Base-by-base conservation (phyloP, 2,113 vertebrate species). In the Nerophis ophidion region DNA sequence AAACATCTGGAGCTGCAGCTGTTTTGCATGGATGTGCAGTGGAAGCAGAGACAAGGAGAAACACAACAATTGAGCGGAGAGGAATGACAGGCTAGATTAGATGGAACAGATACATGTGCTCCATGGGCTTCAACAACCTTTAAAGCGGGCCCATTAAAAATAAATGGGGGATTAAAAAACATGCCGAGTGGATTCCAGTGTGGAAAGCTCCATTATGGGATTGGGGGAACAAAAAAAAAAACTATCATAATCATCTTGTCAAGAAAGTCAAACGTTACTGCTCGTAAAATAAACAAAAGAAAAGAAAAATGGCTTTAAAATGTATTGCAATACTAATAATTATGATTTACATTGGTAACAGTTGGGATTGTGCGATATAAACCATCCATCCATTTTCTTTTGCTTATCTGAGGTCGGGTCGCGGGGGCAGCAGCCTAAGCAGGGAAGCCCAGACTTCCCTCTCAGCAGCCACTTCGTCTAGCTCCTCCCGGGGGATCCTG, bases 1-100 rank as follows among this genome's bases (percentile, higher is more conserved):
- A 83, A 79, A 75, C 61, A 78, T 83, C 80, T 81, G 77, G 64
- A 42, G 60, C 56, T 38, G 10, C 67, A 81, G 70, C 63, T 72
- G 74, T 70, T 58, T 51, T 42, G 60, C 60, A 60, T 63, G 48
- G 54, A 68, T 54, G 61, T 64, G 46, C 46, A 47, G 46, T 61
- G 44, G 56, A 63, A 70, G 63, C 7, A 52, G 47, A 48, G 3
- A 74, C 58, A 71, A 61, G 59, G 58, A 70, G 74, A 75, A 60
- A 57, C 34, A 35, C 17, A 44, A 4, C 68, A 70, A 69, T 54
- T 49, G 51, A 68, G 52, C 16, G 1, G 35, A 38, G 35, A 6
- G 9, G 16, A 38, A 55, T 53, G 57, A 75, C 60, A 44, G 7
- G 49, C 44, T 42, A 34, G 7, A 67, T 47, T 48, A 71, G 61